Percentiles rank a stretch among this genome's conserved stretches.
Evolutionary conservation across 2,888 invertebrate genomes (phyloP).

Genomic region (Pomacea canaliculata): DNA sequence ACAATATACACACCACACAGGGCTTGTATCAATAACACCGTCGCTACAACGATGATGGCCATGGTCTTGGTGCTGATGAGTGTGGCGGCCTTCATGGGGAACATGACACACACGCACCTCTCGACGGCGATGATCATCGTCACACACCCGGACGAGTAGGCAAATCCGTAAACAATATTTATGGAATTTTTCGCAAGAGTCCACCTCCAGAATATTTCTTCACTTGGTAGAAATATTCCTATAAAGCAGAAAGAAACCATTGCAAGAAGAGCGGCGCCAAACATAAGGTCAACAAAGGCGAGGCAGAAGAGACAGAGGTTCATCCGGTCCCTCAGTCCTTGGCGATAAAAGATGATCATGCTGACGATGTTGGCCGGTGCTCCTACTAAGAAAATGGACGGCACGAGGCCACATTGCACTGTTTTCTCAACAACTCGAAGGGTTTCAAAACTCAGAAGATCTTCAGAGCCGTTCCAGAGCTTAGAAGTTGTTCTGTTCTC

Average conservation of each 20-base stretch:
- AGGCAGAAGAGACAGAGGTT: background rate
- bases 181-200: background rate
- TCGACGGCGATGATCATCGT: background rate
- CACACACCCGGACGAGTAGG: background rate
- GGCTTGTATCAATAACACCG: background rate
- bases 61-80: background rate
- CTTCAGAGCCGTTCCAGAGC: no score
- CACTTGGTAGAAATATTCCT: constrained; percentile 31
- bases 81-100: background rate
- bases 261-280: background rate
- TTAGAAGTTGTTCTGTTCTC: no score
- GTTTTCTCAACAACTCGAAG: no score
- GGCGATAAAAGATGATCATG: background rate
- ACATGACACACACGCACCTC: background rate
- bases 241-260: background rate
- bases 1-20: background rate
- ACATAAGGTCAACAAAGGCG: background rate
- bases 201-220: background rate
- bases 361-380: background rate
- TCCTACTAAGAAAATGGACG: background rate
- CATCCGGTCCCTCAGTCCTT: background rate
- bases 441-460: no score
- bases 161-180: background rate
- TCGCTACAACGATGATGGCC: background rate
- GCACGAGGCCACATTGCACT: background rate